Evolutionary conservation across 2,888 invertebrate genomes (phyloP).

Genomic region (Scaptomyza tumidula): DNA sequence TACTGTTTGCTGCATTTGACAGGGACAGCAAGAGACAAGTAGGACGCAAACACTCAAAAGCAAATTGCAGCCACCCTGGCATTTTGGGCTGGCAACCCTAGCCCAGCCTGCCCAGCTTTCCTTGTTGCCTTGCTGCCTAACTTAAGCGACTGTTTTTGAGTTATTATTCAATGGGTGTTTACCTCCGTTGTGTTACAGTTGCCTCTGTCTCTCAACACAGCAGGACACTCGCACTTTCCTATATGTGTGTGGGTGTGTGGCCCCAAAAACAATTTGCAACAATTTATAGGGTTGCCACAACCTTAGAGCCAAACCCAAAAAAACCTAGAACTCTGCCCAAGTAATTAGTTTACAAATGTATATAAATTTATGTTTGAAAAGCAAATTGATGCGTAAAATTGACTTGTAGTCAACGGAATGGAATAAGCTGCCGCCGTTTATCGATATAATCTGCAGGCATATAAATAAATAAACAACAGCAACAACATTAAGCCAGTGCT

Average conservation of each 20-base stretch:
- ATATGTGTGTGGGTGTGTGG: slow-evolving; percentile 15
- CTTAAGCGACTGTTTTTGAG: slow-evolving; percentile 82
- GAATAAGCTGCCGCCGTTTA: slow-evolving; percentile 5
- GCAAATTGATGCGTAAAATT: slow-evolving; percentile 59
- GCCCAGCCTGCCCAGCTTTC: background rate
- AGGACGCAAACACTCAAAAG: slow-evolving; percentile 72
- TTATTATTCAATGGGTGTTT: slow-evolving; percentile 79
- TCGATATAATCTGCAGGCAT: slow-evolving; percentile 40
- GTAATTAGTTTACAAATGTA: slow-evolving; percentile 60
- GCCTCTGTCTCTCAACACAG: slow-evolving; percentile 53
- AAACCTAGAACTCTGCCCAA: background rate
- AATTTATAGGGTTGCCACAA: slow-evolving; percentile 41
- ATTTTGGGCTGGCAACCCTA: slow-evolving; percentile 24
- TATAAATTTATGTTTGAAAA: slow-evolving; percentile 14
- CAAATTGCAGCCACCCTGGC: slow-evolving; percentile 62
- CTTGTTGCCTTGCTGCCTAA: background rate
- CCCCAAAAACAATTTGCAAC: slow-evolving; percentile 56
- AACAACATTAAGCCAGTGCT: slow-evolving; percentile 21
- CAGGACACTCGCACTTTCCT: slow-evolving; percentile 63
- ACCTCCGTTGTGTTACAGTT: slow-evolving; percentile 41
- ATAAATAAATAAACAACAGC: slow-evolving; percentile 67
- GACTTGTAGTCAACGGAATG: slow-evolving; percentile 30
- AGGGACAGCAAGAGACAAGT: slow-evolving; percentile 63
- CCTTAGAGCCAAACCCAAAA: background rate
- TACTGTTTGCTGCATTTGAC: slow-evolving; percentile 64